Evolutionary conservation across 2,113 vertebrate species (phyloP).

Genomic region (Mus spicilegus): DNA sequence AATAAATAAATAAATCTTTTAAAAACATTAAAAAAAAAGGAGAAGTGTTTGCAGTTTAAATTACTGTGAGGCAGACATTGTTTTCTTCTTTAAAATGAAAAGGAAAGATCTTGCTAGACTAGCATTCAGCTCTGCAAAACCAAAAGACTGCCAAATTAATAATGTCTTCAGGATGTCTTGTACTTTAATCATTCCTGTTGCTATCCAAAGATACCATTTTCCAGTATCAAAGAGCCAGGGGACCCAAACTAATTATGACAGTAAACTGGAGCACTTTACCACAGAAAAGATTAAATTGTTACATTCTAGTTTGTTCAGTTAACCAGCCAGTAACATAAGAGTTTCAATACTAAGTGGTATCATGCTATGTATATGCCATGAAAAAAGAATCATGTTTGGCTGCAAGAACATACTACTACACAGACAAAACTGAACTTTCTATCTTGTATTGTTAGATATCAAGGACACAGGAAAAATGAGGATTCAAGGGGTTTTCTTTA

Average conservation of each 20-base stretch:
- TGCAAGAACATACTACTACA: not conserved
- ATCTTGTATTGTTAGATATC: constrained; percentile 19
- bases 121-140: not conserved
- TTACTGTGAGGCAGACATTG: not conserved
- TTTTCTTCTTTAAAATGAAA: constrained; percentile 20
- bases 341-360: not conserved
- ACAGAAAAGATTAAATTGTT: not conserved
- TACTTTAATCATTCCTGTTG: not conserved
- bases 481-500: constrained; percentile 5
- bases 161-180: not conserved
- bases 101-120: not conserved
- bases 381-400: not conserved
- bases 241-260: not conserved
- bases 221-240: not conserved
- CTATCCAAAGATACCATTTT: not conserved
- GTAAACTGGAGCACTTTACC: not conserved
- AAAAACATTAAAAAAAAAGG: no score
- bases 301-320: not conserved
- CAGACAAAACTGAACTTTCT: not conserved
- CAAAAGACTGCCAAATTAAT: not conserved
- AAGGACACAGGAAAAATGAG: not conserved
- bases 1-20: no score
- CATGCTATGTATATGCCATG: not conserved
- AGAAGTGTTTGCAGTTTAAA: not conserved
- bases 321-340: constrained; percentile 1